Evolutionary conservation across 2,888 invertebrate species (phyloP).

Genomic region (Anodontia alba): DNA sequence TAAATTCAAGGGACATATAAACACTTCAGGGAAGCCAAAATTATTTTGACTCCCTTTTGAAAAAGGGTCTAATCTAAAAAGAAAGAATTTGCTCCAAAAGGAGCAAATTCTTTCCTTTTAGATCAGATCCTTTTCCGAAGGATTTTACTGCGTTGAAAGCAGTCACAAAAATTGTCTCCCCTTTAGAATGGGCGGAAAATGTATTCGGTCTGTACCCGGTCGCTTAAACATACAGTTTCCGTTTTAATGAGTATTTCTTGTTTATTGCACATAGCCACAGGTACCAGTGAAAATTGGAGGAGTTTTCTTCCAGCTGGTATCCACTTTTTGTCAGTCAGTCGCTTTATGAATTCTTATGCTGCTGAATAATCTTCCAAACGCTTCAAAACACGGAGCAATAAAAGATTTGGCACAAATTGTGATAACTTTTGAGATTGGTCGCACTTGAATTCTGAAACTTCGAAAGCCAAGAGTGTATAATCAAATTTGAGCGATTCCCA

Average conservation of each 20-base stretch:
- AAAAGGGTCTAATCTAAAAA: no score
- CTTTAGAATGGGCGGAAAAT: no score
- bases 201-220: no score
- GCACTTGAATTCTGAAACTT: constrained; percentile 56
- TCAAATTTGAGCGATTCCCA: constrained; percentile 87
- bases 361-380: constrained; percentile 57
- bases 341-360: constrained; percentile 51
- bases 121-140: no score
- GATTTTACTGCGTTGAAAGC: no score
- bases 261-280: constrained; percentile 1
- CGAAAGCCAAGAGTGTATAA: constrained; percentile 54
- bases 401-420: constrained; percentile 53
- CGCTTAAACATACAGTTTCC: no score
- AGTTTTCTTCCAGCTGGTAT: neutral
- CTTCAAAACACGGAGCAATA: constrained; percentile 63
- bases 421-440: constrained; percentile 47
- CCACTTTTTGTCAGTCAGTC: constrained; percentile 29
- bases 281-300: neutral
- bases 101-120: no score
- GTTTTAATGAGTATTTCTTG: neutral
- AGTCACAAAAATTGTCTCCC: no score
- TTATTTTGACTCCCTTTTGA: no score
- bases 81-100: no score
- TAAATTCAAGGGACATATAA: no score
- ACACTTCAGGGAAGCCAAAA: no score